Evolutionary conservation across 2,888 invertebrate species (phyloP), one percentile per base, ranked within the genome.

Genomic region (Yponomeuta cagnagella): DNA sequence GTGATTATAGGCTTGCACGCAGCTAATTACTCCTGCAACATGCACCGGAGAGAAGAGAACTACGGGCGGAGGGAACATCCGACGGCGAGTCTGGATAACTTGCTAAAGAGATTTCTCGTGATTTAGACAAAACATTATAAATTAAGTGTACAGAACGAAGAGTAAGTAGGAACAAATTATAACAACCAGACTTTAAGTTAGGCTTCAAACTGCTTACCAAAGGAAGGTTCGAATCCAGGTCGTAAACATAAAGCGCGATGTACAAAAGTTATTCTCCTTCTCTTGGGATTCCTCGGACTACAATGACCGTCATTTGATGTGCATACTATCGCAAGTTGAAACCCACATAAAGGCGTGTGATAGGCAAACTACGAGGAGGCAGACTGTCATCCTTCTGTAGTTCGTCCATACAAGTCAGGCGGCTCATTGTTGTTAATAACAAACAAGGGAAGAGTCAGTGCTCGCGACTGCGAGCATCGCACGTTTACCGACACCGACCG

Each of bases 1-100:
- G 85, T 90, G 90, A 92, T 92, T 92, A 91, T 89, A 90, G 90
- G 85, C 82, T 88, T 85, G 82, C 77, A 84, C 81, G 80, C 82
- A 79, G 84, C 88, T 91, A 90, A 92, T 91, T 91, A 90, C 88
- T 85, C 81, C 81, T 76, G 84, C 84, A 84, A 86, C 88, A 84
- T 82, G 81, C 81, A 77, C 79, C 78, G 15, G 76, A 77, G 76
- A 78, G 77, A 15, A 15, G 65, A 2, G 30, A 69, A 52, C 30
- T 52, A 69, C 48, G 10, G 58, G 30, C 23, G 58, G 52, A 12
- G 48, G 31, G 12, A 65, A 65, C 12, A 12, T 8, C 52, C 15
- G 52, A 58, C 52, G 52, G 12, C 3, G 52, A 58, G 15, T 58
- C 52, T 58, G 52, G 52, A 15, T 58, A 58, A 12, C 15, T 58